Percentiles rank a stretch among this genome's conserved stretches.
These are phyloP conservation scores for Miltochrista miniata DNA, from an alignment of 2,888 invertebrate species.

Conservation along the genomic window DNA sequence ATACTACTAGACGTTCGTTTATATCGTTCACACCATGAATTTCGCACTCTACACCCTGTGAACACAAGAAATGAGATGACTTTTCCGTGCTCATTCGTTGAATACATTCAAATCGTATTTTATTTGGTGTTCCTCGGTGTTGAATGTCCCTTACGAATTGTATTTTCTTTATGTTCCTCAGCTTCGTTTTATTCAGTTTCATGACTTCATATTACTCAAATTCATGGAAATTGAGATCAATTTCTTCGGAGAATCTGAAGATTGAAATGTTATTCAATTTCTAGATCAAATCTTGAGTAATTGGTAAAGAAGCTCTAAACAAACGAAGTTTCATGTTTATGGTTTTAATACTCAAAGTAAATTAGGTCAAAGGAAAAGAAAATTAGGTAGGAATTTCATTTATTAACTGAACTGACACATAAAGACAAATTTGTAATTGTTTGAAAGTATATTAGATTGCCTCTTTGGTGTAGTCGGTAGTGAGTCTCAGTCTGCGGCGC, in stretches of 20 bases:
- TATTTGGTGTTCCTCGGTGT: neutral
- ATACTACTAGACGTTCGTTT: slow-evolving; percentile 12
- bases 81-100: slow-evolving; percentile 4
- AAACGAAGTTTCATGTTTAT: too few relatives aligned
- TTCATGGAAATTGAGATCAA: neutral
- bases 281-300: too few relatives aligned
- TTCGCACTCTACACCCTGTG: neutral
- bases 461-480: too few relatives aligned
- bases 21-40: slow-evolving; percentile 14
- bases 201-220: neutral
- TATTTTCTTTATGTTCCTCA: neutral
- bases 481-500: too few relatives aligned
- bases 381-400: too few relatives aligned
- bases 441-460: too few relatives aligned
- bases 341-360: too few relatives aligned
- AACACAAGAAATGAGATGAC: slow-evolving; percentile 11
- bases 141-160: slow-evolving; percentile 1
- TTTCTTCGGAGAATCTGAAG: neutral
- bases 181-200: neutral
- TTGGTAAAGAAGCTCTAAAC: too few relatives aligned
- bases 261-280: too few relatives aligned
- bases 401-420: too few relatives aligned
- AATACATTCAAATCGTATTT: slow-evolving; percentile 4
- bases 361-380: too few relatives aligned
- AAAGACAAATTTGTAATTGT: too few relatives aligned